phyloP scores from a whole-genome alignment of 2,888 invertebrate genomes.

The Agrochola macilenta region DNA sequence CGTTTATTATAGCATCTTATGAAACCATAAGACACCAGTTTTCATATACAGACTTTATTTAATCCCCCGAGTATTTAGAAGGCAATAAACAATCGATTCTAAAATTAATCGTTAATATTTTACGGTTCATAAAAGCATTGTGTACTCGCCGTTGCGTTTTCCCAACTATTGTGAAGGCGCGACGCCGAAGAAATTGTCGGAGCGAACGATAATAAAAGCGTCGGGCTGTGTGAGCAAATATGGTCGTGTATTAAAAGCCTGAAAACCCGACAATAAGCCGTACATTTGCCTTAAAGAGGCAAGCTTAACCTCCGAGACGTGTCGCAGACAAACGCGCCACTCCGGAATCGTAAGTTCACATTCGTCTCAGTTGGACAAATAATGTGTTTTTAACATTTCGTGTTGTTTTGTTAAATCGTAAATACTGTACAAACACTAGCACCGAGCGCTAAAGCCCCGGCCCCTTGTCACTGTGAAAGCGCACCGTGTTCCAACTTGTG shows the following conservation, averaged over 20 bases:
- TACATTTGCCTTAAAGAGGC: slow-evolving; percentile 85
- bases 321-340: slow-evolving; percentile 87
- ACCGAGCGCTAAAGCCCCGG: slow-evolving; percentile 78
- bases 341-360: slow-evolving; percentile 87
- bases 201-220: slow-evolving; percentile 83
- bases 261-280: slow-evolving; percentile 86
- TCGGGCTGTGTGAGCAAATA: slow-evolving; percentile 81
- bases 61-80: slow-evolving; percentile 65
- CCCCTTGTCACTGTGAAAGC: slow-evolving; percentile 79
- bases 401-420: slow-evolving; percentile 91
- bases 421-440: slow-evolving; percentile 88
- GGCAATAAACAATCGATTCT: slow-evolving; percentile 76
- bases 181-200: slow-evolving; percentile 72
- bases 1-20: slow-evolving; percentile 13
- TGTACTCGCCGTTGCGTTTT: slow-evolving; percentile 73
- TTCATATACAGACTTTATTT: slow-evolving; percentile 56
- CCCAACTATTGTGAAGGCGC: slow-evolving; percentile 77
- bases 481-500: slow-evolving; percentile 76
- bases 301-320: slow-evolving; percentile 84
- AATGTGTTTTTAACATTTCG: slow-evolving; percentile 91
- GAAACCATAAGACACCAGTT: slow-evolving; percentile 44
- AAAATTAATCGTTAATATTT: slow-evolving; percentile 75
- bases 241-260: slow-evolving; percentile 81
- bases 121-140: slow-evolving; percentile 82
- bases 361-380: slow-evolving; percentile 90